Percentiles rank a stretch among this genome's conserved stretches.
phyloP scores from a whole-genome alignment of 2,888 invertebrate genomes.

The Panzeria rudis region DNA sequence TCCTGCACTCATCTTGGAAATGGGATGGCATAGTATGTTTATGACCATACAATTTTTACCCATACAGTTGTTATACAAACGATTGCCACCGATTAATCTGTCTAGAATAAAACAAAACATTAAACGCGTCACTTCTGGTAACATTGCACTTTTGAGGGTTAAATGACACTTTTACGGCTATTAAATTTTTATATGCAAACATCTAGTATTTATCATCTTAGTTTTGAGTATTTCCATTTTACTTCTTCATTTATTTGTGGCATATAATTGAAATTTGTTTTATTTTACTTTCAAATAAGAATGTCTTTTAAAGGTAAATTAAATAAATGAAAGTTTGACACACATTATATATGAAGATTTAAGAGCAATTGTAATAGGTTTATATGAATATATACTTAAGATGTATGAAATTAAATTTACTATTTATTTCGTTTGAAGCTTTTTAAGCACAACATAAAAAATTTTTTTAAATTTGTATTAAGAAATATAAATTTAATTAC shows the following conservation, averaged over 20 bases:
- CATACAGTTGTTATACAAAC: too few species aligned
- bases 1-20: too few species aligned
- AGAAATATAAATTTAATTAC: neutral
- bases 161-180: conserved; percentile 54
- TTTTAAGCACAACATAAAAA: neutral
- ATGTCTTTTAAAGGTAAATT: conserved; percentile 43
- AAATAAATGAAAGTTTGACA: conserved; percentile 34
- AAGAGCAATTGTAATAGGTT: conserved; percentile 4
- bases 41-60: too few species aligned
- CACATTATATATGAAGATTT: conserved; percentile 16
- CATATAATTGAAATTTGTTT: conserved; percentile 54
- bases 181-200: conserved; percentile 71
- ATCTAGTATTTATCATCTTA: conserved; percentile 33
- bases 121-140: too few species aligned
- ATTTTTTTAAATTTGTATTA: neutral
- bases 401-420: conserved; percentile 27
- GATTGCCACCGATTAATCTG: too few species aligned
- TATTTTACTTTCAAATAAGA: conserved; percentile 9
- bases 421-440: neutral
- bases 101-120: too few species aligned
- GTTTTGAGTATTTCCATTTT: conserved; percentile 27
- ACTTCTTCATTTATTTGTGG: conserved; percentile 43
- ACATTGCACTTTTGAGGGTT: neutral
- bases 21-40: too few species aligned
- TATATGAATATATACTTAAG: neutral